Conservation (phyloP, 2,888 invertebrate species). For the Chloroclystis v-ata region DNA sequence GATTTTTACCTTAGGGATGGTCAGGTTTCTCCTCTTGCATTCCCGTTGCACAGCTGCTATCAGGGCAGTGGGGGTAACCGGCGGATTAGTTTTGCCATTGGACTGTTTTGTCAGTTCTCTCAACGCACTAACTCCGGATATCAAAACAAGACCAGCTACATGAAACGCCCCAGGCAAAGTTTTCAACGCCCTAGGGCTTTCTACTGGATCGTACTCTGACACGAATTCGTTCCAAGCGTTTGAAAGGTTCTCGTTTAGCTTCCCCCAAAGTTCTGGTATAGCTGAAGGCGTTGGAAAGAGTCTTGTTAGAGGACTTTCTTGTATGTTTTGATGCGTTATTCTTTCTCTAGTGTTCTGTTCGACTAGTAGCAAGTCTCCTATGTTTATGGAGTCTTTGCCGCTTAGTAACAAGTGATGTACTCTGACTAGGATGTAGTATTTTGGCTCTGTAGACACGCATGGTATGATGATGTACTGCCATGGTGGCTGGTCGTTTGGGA, state of each 20-base stretch:
- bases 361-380: constrained; percentile 86
- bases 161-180: constrained; percentile 78
- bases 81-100: constrained; percentile 49
- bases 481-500: constrained; percentile 84
- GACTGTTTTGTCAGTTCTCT: constrained; percentile 79
- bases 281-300: constrained; percentile 80
- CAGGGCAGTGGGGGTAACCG: constrained; percentile 65
- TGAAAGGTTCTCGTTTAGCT: constrained; percentile 81
- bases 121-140: constrained; percentile 80
- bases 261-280: constrained; percentile 82
- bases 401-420: constrained; percentile 87
- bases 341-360: constrained; percentile 61
- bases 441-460: constrained; percentile 67
- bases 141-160: constrained; percentile 80
- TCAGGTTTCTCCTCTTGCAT: constrained; percentile 62
- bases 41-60: constrained; percentile 59
- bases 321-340: constrained; percentile 45
- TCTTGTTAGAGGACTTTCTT: constrained; percentile 69
- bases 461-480: constrained; percentile 90
- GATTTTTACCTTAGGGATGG: constrained; percentile 54
- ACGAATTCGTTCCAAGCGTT: constrained; percentile 90
- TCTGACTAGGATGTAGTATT: constrained; percentile 83
- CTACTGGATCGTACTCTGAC: constrained; percentile 86
- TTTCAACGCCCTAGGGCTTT: constrained; percentile 82
- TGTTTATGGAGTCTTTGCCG: constrained; percentile 83